Conservation (phyloP, 2,888 invertebrate genomes). For the Noctuana brunneofusca region DNA sequence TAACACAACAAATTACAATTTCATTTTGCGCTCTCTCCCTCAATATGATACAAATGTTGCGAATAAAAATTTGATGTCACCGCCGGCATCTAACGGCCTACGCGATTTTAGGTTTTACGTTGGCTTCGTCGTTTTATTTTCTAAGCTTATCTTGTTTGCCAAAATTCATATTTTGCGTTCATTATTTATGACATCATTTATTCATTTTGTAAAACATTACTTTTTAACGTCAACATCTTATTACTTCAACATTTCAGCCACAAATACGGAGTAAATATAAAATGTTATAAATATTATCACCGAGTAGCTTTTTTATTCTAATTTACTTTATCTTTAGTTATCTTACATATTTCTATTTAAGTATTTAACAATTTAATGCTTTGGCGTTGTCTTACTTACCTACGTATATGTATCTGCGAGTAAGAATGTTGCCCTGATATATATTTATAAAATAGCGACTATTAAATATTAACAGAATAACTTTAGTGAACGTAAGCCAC, state of each 20-base stretch:
- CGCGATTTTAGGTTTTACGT: conserved; percentile 32
- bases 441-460: conserved; percentile 32
- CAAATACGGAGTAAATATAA: conserved; percentile 1
- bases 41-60: conserved; percentile 41
- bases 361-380: no score
- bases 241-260: conserved; percentile 9
- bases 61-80: conserved; percentile 32
- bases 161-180: conserved; percentile 22
- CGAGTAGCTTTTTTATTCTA: background rate
- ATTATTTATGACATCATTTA: conserved; percentile 14
- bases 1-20: conserved; percentile 62
- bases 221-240: conserved; percentile 13
- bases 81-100: conserved; percentile 26
- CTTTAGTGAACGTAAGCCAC: no score
- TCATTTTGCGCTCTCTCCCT: conserved; percentile 56
- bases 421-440: conserved; percentile 14
- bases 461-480: conserved; percentile 55
- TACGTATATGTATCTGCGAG: background rate
- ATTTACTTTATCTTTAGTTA: conserved; percentile 10
- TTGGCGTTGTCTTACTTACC: no score
- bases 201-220: conserved; percentile 15
- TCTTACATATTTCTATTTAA: background rate
- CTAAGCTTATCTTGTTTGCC: conserved; percentile 29
- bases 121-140: conserved; percentile 26
- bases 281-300: conserved; percentile 9